phyloP scores from a whole-genome alignment of 2,797 vertebrate genomes.

The Pteronotus mesoamericanus region DNA sequence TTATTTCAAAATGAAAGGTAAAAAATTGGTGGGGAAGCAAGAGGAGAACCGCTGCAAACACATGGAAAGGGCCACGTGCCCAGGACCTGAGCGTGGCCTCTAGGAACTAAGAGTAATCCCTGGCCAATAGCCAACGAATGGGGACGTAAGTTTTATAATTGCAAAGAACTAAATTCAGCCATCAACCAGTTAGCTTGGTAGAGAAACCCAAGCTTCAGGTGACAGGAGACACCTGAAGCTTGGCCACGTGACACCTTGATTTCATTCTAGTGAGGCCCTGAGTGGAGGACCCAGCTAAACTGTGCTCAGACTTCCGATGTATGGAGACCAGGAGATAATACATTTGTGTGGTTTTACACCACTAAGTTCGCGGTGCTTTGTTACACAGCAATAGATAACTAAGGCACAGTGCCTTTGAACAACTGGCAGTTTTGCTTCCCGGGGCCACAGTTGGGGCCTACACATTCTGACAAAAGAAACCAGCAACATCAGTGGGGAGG shows the following conservation, averaged over 20 bases:
- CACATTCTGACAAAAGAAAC: constrained; percentile 49
- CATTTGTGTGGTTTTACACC: constrained; percentile 34
- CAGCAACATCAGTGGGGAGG: constrained; percentile 33
- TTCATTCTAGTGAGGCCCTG: not conserved
- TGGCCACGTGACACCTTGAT: not conserved
- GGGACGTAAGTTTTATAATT: not conserved
- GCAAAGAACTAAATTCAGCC: constrained; percentile 19
- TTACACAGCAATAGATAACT: constrained; percentile 34
- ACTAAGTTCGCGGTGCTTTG: not conserved
- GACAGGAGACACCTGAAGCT: no score
- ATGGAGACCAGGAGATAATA: constrained; percentile 37
- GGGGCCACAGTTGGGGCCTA: not conserved
- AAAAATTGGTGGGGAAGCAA: not conserved
- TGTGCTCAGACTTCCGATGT: not conserved
- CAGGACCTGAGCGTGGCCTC: not conserved
- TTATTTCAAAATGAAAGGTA: constrained; percentile 16
- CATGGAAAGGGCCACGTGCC: not conserved
- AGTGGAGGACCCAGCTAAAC: constrained; percentile 2
- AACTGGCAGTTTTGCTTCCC: not conserved
- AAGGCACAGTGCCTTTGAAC: constrained; percentile 20
- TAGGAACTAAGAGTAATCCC: not conserved
- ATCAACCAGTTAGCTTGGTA: not conserved
- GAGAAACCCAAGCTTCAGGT: not conserved
- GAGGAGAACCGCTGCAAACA: not conserved
- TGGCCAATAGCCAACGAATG: not conserved